Conservation (phyloP, 2,888 invertebrate species). For the Neoitamus cyanurus region DNA sequence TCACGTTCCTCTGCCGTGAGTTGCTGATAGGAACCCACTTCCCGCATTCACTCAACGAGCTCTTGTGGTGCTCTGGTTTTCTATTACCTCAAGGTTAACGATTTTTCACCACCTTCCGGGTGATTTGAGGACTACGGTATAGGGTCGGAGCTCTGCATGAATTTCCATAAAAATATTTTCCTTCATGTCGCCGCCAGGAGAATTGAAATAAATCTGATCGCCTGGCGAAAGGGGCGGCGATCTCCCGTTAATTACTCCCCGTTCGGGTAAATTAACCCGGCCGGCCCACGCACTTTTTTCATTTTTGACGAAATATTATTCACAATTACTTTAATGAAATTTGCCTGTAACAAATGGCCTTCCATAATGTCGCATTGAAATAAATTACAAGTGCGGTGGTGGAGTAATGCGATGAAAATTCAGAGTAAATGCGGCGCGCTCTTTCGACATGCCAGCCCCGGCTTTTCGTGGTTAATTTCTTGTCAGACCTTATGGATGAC, state of each 20-base stretch:
- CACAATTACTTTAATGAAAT: constrained; percentile 44
- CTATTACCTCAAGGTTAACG: not conserved
- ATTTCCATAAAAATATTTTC: constrained; percentile 18
- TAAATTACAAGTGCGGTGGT: constrained; percentile 25
- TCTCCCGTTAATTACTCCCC: not conserved
- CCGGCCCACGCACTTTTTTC: not conserved
- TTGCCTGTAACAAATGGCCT: constrained; percentile 33
- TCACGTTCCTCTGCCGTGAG: constrained; percentile 16
- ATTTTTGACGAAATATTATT: constrained; percentile 30
- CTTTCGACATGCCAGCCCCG: not conserved
- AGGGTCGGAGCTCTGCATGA: not conserved
- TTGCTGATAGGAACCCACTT: constrained; percentile 3
- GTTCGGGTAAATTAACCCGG: constrained; percentile 11
- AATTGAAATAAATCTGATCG: constrained; percentile 37
- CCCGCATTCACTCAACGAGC: not conserved
- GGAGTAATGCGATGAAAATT: constrained; percentile 4
- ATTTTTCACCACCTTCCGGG: not conserved
- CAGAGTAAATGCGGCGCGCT: not conserved
- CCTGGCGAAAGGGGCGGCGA: not conserved
- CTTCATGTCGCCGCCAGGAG: not conserved
- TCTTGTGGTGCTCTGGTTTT: not conserved
- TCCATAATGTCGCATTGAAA: constrained; percentile 29
- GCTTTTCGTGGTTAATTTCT: constrained; percentile 33
- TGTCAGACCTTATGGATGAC: constrained; percentile 25
- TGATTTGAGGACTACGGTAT: not conserved